phyloP scores from a whole-genome alignment of 2,888 invertebrate species.

The Sclerodermus sp. region DNA sequence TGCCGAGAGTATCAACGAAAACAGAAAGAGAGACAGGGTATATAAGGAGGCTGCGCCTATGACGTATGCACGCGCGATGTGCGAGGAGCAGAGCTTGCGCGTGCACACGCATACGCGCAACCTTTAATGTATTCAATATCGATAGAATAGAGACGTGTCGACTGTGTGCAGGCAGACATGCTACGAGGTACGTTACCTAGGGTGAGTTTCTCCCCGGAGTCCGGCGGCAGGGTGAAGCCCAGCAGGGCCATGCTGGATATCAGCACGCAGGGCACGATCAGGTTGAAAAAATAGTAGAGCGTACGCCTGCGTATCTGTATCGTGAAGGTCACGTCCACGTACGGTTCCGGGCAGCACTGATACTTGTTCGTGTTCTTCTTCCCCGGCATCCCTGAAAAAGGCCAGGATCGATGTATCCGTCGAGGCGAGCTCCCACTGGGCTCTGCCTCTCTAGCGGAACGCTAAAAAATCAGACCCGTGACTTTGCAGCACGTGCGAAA shows the following conservation, averaged over 20 bases:
- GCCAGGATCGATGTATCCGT: slow-evolving; percentile 1
- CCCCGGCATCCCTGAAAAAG: slow-evolving; percentile 81
- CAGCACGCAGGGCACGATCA: slow-evolving; percentile 98
- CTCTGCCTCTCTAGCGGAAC: too few species aligned
- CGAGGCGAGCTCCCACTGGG: too few species aligned
- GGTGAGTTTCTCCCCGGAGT: slow-evolving; percentile 95
- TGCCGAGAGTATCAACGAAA: slow-evolving; percentile 19
- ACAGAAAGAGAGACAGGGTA: slow-evolving; percentile 7
- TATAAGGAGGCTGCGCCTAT: slow-evolving; percentile 1
- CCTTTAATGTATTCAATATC: not conserved
- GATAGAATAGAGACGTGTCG: too few species aligned
- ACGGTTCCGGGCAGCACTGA: slow-evolving; percentile 92
- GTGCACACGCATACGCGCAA: slow-evolving; percentile 4
- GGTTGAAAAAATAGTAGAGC: slow-evolving; percentile 98
- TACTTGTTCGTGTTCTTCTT: slow-evolving; percentile 88
- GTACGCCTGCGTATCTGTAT: slow-evolving; percentile 95
- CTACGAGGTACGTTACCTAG: slow-evolving; percentile 69
- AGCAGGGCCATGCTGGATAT: slow-evolving; percentile 98
- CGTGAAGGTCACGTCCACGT: slow-evolving; percentile 94
- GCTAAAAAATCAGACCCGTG: too few species aligned
- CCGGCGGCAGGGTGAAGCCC: slow-evolving; percentile 97
- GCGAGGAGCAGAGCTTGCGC: not conserved
- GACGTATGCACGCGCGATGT: slow-evolving; percentile 1
- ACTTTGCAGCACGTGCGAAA: too few species aligned
- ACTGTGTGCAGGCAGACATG: slow-evolving; percentile 29